These are phyloP conservation scores for Caenorhabditis japonica DNA, from an alignment of 2,888 invertebrate species.

Conservation along the genomic window DNA sequence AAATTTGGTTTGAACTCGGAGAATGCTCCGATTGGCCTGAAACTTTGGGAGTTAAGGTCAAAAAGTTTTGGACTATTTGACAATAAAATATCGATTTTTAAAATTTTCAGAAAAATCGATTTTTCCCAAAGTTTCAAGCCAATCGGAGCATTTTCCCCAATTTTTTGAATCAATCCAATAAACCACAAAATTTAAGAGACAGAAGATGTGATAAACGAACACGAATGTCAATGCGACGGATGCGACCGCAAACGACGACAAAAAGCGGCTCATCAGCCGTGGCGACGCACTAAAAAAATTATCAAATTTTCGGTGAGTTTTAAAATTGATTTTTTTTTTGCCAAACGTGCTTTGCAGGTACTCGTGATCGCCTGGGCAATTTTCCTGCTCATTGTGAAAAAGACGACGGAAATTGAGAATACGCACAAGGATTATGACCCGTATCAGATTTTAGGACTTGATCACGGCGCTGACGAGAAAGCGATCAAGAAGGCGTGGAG, in stretches of 20 bases:
- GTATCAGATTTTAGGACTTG: slow-evolving; percentile 92
- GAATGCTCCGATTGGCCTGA: too few species aligned
- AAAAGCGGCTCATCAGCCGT: slow-evolving; percentile 89
- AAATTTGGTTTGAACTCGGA: too few species aligned
- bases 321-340: slow-evolving; percentile 11
- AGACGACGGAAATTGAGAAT: slow-evolving; percentile 88
- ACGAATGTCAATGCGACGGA: slow-evolving; percentile 87
- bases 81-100: too few species aligned
- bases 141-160: too few species aligned
- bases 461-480: slow-evolving; percentile 87
- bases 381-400: slow-evolving; percentile 79
- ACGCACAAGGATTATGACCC: slow-evolving; percentile 89
- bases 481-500: slow-evolving; percentile 96
- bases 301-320: slow-evolving; percentile 43
- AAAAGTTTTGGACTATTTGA: neutral
- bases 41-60: too few species aligned
- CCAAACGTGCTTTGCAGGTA: slow-evolving; percentile 20
- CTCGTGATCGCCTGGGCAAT: slow-evolving; percentile 79
- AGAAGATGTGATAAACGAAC: slow-evolving; percentile 62
- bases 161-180: too few species aligned
- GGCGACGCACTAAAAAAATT: slow-evolving; percentile 81
- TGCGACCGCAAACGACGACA: slow-evolving; percentile 88
- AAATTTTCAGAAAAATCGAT: too few species aligned
- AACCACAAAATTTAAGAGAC: slow-evolving; percentile 63
- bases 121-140: too few species aligned